Evolutionary conservation across 2,888 invertebrate genomes (phyloP), one percentile per base, ranked within the genome.

Genomic region (Harpalus rubripes): DNA sequence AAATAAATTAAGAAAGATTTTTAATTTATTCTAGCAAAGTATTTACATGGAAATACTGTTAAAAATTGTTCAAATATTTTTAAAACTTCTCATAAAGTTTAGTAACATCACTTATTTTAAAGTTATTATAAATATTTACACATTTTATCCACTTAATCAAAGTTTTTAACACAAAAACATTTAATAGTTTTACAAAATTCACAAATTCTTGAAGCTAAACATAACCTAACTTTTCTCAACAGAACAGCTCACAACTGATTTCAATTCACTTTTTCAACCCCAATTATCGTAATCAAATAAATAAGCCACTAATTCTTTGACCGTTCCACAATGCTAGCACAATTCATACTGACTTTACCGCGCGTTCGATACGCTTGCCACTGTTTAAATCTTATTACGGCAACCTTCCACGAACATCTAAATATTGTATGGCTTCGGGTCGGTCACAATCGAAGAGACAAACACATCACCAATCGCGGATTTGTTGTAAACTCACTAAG

Each of bases 371-470:
- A 83, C 41, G n/a, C 44, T 15, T 8, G 44, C 39, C 15, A 41
- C 76, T 15, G 83, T 61, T 83, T 83, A 83, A 83, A 83, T 83
- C 83, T 83, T 83, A 76, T 83, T 83, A 83, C 58, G 41, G 74
- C 61, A 59, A 44, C 61, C 44, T 58, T 63, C 58, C 41, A 26
- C 22, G 26, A 12, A n/a, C 68, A 68, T 82, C 32, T 59, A 61
- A 83, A 83, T 83, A 76, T 83, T 61, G 61, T 83, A 83, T 32
- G 83, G 83, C 61, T 83, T 83, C 83, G 63, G n/a, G 32, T 56
- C 82, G 72, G 72, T 74, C 72, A 74, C 16, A 68, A 39, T 1
- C 68, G 7, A 16, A n/a, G n/a, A 68, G 6, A 39, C 68, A 15
- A 68, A 32, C 39, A 32, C 41, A 32, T 6, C 6, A 68, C 15